These are phyloP conservation scores for Pollachius pollachius DNA, from an alignment of 2,113 vertebrate genomes.

Conservation along the genomic window DNA sequence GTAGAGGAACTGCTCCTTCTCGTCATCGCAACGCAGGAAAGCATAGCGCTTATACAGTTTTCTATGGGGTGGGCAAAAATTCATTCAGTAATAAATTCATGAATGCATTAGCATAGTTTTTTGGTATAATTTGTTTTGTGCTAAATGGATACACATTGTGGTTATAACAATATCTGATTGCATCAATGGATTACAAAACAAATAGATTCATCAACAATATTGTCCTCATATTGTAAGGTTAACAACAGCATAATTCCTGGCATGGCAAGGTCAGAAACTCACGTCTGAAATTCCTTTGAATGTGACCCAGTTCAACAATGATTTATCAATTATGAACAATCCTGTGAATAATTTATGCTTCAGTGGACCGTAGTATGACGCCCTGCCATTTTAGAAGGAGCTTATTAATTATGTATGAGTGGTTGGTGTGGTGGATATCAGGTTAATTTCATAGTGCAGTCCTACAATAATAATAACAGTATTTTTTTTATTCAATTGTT, in stretches of 20 bases:
- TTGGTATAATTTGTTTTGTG: too few relatives aligned
- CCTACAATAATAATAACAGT: constrained; percentile 17
- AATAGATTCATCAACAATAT: not conserved
- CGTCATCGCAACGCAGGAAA: constrained; percentile 96
- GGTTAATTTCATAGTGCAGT: constrained; percentile 38
- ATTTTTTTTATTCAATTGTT: not conserved
- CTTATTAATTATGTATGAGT: constrained; percentile 56
- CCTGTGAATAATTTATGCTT: constrained; percentile 63
- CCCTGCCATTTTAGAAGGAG: constrained; percentile 47
- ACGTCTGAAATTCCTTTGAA: constrained; percentile 36
- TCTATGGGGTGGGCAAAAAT: constrained; percentile 65
- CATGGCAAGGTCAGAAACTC: constrained; percentile 30
- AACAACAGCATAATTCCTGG: constrained; percentile 19
- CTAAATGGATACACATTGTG: too few relatives aligned
- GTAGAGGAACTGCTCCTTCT: constrained; percentile 98
- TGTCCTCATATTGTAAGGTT: not conserved
- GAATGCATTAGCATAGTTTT: not conserved
- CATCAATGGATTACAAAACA: not conserved
- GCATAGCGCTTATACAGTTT: constrained; percentile 98
- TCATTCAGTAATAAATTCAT: not conserved
- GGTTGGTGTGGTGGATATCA: constrained; percentile 31
- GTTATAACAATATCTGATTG: too few relatives aligned
- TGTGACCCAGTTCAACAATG: constrained; percentile 63
- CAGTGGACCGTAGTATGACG: constrained; percentile 36
- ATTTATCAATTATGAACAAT: constrained; percentile 68